Evolutionary conservation across 2,888 invertebrate species (phyloP), one percentile per base, ranked within the genome.

Genomic region (Cremastobaeus sp.): DNA sequence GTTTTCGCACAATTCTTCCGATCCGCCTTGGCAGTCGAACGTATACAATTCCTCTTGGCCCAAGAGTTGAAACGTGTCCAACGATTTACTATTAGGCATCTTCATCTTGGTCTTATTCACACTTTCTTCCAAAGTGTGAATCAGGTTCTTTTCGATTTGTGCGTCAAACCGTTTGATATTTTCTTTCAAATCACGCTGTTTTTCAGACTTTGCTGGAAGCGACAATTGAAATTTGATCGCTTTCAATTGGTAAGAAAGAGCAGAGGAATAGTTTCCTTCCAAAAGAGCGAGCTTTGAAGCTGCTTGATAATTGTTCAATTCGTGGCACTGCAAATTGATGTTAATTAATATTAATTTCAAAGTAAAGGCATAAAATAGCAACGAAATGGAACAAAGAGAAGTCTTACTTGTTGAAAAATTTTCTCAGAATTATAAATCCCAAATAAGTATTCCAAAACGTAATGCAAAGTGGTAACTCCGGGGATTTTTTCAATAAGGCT

Each of bases 201-300:
- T 64, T n/a, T 59, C 69, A n/a, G 15, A 0, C 32, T 28, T 62
- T 6, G 21, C 3, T 1, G n/a, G 1, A 4, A 5, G 8, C 4
- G 21, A 35, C 14, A 5, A 1, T 1, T 30, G 59, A 17, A 4
- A 25, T 66, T 68, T 64, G 1, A 71, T 41, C 1, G 75, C 88
- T 76, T 86, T 85, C 43, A 89, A 78, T 68, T 89, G 89, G 73
- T 88, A 87, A 4, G 80, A 81, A 12, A 89, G 81, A 6, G 89
- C 88, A 9, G 85, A 83, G 14, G 86, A 83, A 65, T 88, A 86
- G 68, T 89, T 86, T 35, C 86, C 85, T 17, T 89, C 88, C 45
- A 90, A 79, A 11, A 88, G 81, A 17, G 89, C 87, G 18, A 90
- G 76, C 76, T 89, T 88, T 1, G 89, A 86, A 21, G 88, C 88